These are phyloP conservation scores for Cryptosula pallasiana DNA, from an alignment of 2,888 invertebrate species.

Conservation along the genomic window DNA sequence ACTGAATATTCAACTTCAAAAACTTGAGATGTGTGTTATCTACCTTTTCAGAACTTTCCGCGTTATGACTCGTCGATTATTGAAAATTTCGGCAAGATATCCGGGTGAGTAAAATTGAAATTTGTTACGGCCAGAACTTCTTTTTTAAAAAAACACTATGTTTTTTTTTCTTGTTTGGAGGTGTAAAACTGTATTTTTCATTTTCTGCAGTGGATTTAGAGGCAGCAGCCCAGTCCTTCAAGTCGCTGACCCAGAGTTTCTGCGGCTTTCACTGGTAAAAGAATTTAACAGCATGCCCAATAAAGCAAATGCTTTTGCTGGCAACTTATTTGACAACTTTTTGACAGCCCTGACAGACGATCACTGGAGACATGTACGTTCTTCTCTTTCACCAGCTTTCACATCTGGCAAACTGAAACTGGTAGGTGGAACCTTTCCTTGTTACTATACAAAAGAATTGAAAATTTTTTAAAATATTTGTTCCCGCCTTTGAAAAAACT, in stretches of 20 bases:
- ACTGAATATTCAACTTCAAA: no score
- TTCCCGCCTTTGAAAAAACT: no score
- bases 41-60: neutral
- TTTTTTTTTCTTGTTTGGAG: no score
- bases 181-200: neutral
- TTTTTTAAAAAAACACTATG: neutral
- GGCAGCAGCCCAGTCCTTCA: neutral
- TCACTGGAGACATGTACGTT: slow-evolving; percentile 21
- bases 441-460: no score
- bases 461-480: no score
- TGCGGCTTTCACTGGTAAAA: neutral
- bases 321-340: neutral
- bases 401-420: slow-evolving; percentile 15
- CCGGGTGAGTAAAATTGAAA: neutral
- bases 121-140: no score
- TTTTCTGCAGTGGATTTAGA: neutral
- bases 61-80: neutral
- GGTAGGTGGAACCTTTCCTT: no score
- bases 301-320: neutral
- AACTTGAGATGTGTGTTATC: no score
- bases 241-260: slow-evolving; percentile 17
- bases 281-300: neutral
- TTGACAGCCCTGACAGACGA: neutral
- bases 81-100: neutral
- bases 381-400: neutral